Conservation (phyloP, 2,113 vertebrate genomes). For the Pelodiscus sinensis region DNA sequence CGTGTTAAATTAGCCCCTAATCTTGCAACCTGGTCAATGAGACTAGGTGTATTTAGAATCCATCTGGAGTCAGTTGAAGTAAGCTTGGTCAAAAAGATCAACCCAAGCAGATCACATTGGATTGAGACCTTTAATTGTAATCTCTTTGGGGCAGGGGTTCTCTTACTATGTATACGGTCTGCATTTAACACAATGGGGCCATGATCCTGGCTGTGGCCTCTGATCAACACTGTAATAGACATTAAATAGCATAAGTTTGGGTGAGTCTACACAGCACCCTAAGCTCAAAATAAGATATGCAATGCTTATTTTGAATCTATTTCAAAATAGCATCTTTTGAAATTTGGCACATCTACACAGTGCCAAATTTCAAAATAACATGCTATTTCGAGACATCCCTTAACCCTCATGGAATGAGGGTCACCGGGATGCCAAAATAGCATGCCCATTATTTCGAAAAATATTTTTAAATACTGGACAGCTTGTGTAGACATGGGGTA, state of each 20-base stretch:
- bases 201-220: neutral
- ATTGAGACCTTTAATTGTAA: neutral
- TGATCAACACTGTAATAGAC: neutral
- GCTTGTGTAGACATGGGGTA: too few relatives aligned
- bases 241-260: neutral
- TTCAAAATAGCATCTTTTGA: too few relatives aligned
- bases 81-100: neutral
- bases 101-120: neutral
- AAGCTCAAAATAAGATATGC: too few relatives aligned
- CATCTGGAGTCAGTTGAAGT: neutral
- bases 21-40: neutral
- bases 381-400: too few relatives aligned
- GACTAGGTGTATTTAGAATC: neutral
- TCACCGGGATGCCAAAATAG: too few relatives aligned
- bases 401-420: too few relatives aligned
- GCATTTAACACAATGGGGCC: neutral
- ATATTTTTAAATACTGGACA: too few relatives aligned
- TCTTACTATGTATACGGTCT: neutral
- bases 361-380: too few relatives aligned
- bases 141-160: neutral
- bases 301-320: too few relatives aligned
- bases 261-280: too few relatives aligned
- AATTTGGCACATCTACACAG: too few relatives aligned
- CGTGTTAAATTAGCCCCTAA: neutral
- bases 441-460: too few relatives aligned